phyloP scores from a whole-genome alignment of 2,797 vertebrate species.

The Oreochromis grahami region DNA sequence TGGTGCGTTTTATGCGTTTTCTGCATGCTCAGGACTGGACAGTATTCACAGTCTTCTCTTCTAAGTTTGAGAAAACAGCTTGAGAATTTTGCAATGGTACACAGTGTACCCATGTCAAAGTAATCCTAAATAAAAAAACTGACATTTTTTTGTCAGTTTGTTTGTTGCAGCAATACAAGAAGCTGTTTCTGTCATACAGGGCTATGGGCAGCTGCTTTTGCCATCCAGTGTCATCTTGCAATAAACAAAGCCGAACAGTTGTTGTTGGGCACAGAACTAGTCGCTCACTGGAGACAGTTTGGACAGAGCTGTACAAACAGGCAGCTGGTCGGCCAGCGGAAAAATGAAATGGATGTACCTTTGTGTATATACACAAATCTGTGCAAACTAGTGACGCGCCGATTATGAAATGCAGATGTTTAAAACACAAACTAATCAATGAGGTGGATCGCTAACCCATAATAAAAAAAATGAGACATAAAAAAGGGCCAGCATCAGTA shows the following conservation, averaged over 20 bases:
- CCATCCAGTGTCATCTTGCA: not conserved
- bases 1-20: not conserved
- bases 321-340: not conserved
- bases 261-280: not conserved
- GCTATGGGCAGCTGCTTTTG: not conserved
- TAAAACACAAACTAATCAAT: not conserved
- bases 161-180: not conserved
- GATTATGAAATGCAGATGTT: not conserved
- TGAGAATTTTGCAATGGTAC: not conserved
- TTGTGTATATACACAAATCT: not conserved
- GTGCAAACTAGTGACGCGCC: not conserved
- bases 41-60: not conserved
- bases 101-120: not conserved
- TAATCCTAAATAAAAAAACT: not conserved
- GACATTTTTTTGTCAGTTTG: not conserved
- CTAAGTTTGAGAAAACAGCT: not conserved
- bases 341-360: not conserved
- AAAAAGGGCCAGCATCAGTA: not conserved
- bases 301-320: slow-evolving; percentile 21
- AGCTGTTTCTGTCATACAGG: not conserved
- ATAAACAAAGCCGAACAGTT: slow-evolving; percentile 7
- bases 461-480: not conserved
- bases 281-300: slow-evolving; percentile 14
- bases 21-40: not conserved
- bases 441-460: not conserved